Evolutionary conservation across 2,888 invertebrate genomes (phyloP).

Genomic region (Cecidostiba fungosa): DNA sequence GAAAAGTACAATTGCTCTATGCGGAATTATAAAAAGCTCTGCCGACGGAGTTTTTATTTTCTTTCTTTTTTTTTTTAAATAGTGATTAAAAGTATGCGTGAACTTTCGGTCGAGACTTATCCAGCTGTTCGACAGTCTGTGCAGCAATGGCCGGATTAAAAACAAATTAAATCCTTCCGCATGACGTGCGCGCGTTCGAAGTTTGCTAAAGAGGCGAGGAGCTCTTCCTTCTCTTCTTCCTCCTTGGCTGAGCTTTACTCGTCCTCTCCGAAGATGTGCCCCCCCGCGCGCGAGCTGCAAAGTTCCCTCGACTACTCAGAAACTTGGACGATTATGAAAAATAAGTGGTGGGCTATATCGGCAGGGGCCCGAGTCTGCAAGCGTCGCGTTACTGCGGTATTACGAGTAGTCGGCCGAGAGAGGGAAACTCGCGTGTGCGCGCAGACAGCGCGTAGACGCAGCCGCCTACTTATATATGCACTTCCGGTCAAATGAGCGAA

Average conservation of each 20-base stretch:
- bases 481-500: constrained; percentile 1
- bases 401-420: neutral
- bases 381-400: neutral
- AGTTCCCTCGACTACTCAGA: constrained; percentile 24
- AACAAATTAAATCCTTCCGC: constrained; percentile 33
- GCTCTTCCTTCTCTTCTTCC: neutral
- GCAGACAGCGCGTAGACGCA: neutral
- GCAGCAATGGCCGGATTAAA: constrained; percentile 33
- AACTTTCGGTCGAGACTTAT: constrained; percentile 19
- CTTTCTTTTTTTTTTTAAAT: neutral
- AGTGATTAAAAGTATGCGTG: constrained; percentile 31
- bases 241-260: neutral
- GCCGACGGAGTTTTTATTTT: neutral
- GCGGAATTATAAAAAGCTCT: neutral
- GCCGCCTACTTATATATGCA: neutral
- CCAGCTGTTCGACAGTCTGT: constrained; percentile 28
- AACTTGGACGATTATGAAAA: constrained; percentile 59
- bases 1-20: neutral
- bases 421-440: neutral
- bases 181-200: constrained; percentile 27
- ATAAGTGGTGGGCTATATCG: constrained; percentile 29
- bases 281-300: neutral
- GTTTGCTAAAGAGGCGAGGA: constrained; percentile 22
- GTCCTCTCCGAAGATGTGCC: constrained; percentile 23
- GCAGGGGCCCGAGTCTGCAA: neutral